Conservation (phyloP, 2,797 vertebrate genomes). For the Artibeus jamaicensis region DNA sequence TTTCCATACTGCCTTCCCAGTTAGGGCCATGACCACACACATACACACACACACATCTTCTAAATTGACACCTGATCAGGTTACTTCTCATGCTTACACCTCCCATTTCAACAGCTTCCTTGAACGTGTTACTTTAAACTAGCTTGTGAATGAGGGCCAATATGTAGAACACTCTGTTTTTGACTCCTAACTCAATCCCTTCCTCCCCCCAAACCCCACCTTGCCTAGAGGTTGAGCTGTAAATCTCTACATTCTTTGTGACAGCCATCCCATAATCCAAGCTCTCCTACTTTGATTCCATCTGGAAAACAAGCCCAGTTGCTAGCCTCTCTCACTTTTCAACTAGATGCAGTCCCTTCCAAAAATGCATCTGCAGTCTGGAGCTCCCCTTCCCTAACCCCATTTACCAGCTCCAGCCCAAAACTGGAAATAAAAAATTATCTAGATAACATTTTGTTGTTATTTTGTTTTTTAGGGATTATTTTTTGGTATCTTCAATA, state of each 20-base stretch:
- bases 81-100: not conserved
- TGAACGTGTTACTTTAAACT: not conserved
- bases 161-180: not conserved
- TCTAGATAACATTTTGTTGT: not conserved
- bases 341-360: not conserved
- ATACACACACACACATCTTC: not conserved
- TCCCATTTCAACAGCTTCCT: not conserved
- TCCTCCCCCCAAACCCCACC: not conserved
- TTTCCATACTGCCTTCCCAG: slow-evolving; percentile 29
- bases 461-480: not conserved
- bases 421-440: not conserved
- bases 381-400: not conserved
- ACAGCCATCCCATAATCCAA: not conserved
- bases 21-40: not conserved
- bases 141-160: not conserved
- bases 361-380: not conserved
- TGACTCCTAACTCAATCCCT: not conserved
- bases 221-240: not conserved
- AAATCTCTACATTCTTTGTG: not conserved
- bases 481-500: not conserved
- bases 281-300: not conserved
- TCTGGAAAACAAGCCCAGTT: not conserved
- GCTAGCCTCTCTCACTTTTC: not conserved
- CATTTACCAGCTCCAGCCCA: not conserved
- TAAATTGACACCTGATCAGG: not conserved